Conservation (phyloP, 2,888 invertebrate species). For the Bedellia somnulentella region DNA sequence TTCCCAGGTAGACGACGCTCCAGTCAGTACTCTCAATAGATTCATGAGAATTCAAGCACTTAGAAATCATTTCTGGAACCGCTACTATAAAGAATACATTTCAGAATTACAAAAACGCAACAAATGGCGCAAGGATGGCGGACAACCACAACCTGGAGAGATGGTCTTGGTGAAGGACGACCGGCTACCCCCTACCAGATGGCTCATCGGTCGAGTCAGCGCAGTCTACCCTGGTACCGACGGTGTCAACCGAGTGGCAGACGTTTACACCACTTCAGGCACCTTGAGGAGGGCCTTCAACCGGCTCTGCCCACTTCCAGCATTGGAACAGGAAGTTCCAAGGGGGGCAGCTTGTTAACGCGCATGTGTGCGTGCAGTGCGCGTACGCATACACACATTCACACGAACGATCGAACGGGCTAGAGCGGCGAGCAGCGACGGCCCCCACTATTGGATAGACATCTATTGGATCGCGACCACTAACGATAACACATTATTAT, state of each 20-base stretch:
- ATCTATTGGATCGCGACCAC: too few relatives aligned
- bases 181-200: constrained; percentile 3
- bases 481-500: too few relatives aligned
- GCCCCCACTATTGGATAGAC: too few relatives aligned
- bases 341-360: constrained; percentile 2
- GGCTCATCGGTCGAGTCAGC: constrained; percentile 5
- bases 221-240: constrained; percentile 4
- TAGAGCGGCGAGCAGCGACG: too few relatives aligned
- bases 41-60: neutral
- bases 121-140: constrained; percentile 11
- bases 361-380: neutral
- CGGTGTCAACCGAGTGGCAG: constrained; percentile 6
- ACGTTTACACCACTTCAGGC: constrained; percentile 2
- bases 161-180: constrained; percentile 3
- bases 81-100: constrained; percentile 9
- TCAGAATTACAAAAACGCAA: constrained; percentile 11
- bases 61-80: constrained; percentile 1
- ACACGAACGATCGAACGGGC: too few relatives aligned
- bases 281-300: constrained; percentile 4
- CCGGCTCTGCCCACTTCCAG: constrained; percentile 5
- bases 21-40: neutral
- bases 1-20: neutral
- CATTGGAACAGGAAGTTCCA: constrained; percentile 3
- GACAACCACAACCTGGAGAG: neutral
- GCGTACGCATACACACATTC: neutral